Evolutionary conservation across 2,888 invertebrate species (phyloP).

Genomic region (Crematogaster levior): DNA sequence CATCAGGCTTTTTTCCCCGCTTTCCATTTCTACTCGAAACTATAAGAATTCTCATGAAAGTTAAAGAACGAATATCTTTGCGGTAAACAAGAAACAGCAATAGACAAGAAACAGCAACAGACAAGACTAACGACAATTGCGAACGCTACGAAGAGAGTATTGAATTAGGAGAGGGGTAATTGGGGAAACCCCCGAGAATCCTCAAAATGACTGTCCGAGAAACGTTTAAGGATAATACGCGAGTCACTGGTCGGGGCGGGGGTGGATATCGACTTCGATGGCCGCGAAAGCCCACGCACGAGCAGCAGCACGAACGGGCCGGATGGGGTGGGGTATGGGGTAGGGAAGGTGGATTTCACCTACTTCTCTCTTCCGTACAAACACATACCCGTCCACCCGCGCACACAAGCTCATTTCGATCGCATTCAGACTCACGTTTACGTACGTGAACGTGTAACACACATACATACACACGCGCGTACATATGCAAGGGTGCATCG

Average conservation of each 20-base stretch:
- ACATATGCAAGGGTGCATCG: slow-evolving; percentile 46
- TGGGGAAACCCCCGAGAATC: slow-evolving; percentile 44
- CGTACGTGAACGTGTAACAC: slow-evolving; percentile 3
- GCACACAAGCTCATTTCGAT: background rate
- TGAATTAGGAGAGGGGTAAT: background rate
- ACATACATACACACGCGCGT: background rate
- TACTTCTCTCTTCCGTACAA: slow-evolving; percentile 57
- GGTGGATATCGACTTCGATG: slow-evolving; percentile 73
- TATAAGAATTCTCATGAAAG: background rate
- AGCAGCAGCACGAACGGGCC: slow-evolving; percentile 59
- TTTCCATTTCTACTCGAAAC: slow-evolving; percentile 23
- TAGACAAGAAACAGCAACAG: background rate
- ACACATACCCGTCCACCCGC: slow-evolving; percentile 47
- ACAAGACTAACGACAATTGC: background rate
- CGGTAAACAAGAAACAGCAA: background rate
- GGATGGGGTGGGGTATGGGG: slow-evolving; percentile 33
- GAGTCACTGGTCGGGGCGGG: slow-evolving; percentile 59
- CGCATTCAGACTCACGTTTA: background rate
- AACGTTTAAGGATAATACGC: slow-evolving; percentile 65
- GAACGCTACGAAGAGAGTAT: background rate
- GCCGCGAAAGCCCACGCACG: slow-evolving; percentile 68
- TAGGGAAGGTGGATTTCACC: slow-evolving; percentile 51
- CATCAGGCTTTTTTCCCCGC: slow-evolving; percentile 5
- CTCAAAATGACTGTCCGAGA: slow-evolving; percentile 53
- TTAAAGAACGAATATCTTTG: background rate